phyloP scores from a whole-genome alignment of 2,797 vertebrate species.

The Sphenodon punctatus region DNA sequence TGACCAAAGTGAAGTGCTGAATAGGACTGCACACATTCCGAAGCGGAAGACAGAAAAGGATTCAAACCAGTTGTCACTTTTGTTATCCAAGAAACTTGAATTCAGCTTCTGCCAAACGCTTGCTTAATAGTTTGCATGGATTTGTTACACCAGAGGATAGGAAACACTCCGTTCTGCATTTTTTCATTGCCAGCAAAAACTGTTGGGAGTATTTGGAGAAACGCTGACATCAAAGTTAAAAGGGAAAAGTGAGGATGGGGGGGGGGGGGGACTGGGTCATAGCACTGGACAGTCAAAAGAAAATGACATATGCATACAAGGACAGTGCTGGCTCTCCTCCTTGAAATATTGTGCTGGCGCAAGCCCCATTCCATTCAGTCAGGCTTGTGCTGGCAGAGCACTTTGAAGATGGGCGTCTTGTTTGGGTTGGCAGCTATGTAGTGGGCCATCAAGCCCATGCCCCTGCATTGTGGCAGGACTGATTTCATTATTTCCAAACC shows the following conservation, averaged over 20 bases:
- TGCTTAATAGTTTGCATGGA: no score
- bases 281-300: background rate
- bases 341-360: no score
- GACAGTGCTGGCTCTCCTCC: no score
- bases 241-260: background rate
- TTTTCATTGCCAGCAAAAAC: background rate
- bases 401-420: accelerated
- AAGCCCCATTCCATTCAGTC: no score
- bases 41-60: accelerated
- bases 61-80: background rate
- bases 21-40: accelerated
- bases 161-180: background rate
- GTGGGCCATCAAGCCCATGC: background rate
- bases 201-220: background rate
- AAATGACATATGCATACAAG: background rate
- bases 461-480: background rate
- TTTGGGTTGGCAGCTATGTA: background rate
- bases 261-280: no score
- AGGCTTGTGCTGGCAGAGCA: no score
- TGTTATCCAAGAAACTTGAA: accelerated
- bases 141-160: background rate
- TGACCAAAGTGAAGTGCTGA: background rate
- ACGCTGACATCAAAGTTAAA: accelerated
- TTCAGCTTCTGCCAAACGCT: accelerated
- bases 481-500: background rate